Evolutionary conservation across 2,888 invertebrate genomes (phyloP).

Genomic region (Actias luna): DNA sequence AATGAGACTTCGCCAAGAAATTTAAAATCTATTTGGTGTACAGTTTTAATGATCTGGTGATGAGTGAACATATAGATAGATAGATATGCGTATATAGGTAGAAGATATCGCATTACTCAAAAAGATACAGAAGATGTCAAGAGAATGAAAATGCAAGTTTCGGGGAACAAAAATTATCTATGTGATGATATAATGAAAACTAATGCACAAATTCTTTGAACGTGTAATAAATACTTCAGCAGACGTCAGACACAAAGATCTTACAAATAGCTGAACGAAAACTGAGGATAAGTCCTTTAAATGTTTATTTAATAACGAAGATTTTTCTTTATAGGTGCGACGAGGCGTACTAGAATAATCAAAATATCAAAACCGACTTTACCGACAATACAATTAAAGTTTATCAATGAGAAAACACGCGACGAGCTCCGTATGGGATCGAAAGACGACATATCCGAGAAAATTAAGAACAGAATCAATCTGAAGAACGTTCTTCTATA

Average conservation of each 20-base stretch:
- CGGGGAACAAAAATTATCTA: too few relatives aligned
- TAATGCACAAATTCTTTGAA: too few relatives aligned
- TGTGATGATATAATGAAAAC: too few relatives aligned
- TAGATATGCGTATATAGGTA: too few relatives aligned
- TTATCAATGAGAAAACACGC: background rate
- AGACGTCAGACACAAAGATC: background rate
- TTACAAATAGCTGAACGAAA: background rate
- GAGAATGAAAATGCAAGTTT: too few relatives aligned
- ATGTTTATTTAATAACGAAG: background rate
- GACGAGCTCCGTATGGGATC: background rate
- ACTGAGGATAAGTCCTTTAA: background rate
- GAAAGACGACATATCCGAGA: conserved; percentile 22
- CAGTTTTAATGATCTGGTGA: too few relatives aligned
- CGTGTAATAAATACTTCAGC: background rate
- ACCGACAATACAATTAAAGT: background rate
- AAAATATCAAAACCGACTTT: background rate
- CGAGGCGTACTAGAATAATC: background rate
- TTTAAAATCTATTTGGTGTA: too few relatives aligned
- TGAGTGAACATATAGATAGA: too few relatives aligned
- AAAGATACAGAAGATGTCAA: too few relatives aligned
- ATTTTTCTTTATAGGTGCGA: conserved; percentile 19
- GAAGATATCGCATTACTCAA: too few relatives aligned
- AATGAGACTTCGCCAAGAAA: too few relatives aligned
- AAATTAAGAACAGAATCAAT: conserved; percentile 41
- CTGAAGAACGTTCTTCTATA: conserved; percentile 32